Percentiles rank a stretch among this genome's conserved stretches.
phyloP scores from a whole-genome alignment of 2,113 vertebrate species.

The Tachycineta bicolor region DNA sequence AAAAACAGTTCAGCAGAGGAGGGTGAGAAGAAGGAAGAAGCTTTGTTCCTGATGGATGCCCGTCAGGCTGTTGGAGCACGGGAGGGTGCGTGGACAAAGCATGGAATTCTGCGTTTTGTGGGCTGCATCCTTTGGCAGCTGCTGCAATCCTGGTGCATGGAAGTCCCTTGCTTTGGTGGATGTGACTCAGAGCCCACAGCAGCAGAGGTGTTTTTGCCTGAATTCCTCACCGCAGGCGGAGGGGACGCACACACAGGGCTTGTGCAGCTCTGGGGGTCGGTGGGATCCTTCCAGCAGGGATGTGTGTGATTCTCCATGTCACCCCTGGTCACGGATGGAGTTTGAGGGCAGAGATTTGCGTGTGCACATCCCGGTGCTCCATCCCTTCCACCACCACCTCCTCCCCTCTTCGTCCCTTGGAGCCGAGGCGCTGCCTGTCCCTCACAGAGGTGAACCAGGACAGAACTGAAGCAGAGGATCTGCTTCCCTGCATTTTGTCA shows the following conservation, averaged over 20 bases:
- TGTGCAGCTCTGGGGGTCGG: neutral
- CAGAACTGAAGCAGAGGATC: neutral
- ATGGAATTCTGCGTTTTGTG: neutral
- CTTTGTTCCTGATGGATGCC: neutral
- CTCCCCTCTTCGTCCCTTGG: neutral
- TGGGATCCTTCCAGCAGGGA: neutral
- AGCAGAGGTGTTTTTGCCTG: neutral
- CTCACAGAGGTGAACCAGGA: neutral
- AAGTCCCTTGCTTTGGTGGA: neutral
- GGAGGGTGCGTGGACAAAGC: accelerated
- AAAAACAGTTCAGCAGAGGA: neutral
- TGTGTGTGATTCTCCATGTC: neutral
- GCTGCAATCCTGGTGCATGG: accelerated
- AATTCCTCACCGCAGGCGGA: neutral
- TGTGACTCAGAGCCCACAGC: neutral
- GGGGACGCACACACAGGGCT: neutral
- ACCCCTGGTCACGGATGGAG: accelerated
- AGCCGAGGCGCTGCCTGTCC: accelerated
- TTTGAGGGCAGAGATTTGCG: neutral
- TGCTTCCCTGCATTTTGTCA: neutral
- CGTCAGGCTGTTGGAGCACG: neutral
- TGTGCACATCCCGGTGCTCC: accelerated
- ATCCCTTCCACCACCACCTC: neutral
- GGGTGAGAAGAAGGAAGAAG: neutral
- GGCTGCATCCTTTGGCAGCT: neutral